These are phyloP conservation scores for Gymnorhina tibicen DNA, from an alignment of 2,113 vertebrate species.

Conservation along the genomic window DNA sequence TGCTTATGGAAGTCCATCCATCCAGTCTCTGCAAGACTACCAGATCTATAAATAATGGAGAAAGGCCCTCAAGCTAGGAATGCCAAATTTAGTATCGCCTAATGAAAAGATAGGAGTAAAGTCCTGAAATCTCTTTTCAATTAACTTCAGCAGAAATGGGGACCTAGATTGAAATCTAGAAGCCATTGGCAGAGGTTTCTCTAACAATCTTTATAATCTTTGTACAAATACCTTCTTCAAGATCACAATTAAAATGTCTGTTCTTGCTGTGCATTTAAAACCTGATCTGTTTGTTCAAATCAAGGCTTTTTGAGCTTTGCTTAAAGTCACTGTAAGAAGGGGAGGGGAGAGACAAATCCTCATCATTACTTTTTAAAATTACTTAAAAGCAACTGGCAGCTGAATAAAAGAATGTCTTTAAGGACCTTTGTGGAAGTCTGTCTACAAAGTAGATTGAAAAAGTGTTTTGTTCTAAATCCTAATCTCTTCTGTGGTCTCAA, in stretches of 20 bases:
- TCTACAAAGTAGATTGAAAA: conserved; percentile 58
- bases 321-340: conserved; percentile 24
- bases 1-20: conserved; percentile 31
- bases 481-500: conserved; percentile 54
- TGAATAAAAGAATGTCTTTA: conserved; percentile 23
- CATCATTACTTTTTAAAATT: conserved; percentile 34
- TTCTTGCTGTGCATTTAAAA: background rate
- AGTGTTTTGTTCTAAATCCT: conserved; percentile 59
- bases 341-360: conserved; percentile 13
- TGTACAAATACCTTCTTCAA: background rate
- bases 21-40: conserved; percentile 31
- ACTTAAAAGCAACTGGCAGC: background rate
- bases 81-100: conserved; percentile 54
- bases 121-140: conserved; percentile 49
- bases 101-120: conserved; percentile 52
- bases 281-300: conserved; percentile 20
- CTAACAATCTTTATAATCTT: background rate
- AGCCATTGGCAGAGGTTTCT: background rate
- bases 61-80: conserved; percentile 42
- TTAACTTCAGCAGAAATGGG: conserved; percentile 37
- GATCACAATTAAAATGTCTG: background rate
- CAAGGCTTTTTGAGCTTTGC: background rate
- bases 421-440: background rate
- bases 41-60: conserved; percentile 53
- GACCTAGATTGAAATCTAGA: conserved; percentile 14